Base-by-base conservation (phyloP, 2,888 invertebrate species). In the Automeris io region DNA sequence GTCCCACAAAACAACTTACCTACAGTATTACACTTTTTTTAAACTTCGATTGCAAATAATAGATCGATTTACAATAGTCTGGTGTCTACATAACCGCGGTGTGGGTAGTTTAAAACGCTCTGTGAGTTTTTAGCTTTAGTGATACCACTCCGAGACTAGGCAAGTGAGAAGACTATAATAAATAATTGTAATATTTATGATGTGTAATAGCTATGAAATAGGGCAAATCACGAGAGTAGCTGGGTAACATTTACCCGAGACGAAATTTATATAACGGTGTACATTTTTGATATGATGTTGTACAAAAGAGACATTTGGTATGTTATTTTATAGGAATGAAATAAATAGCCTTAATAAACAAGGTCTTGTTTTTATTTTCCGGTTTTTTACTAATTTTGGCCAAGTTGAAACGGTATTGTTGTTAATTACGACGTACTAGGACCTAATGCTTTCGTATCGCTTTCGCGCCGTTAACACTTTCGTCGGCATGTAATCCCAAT, bases 281-380 rank as follows among this genome's bases (percentile, higher is more conserved):
- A 87, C 82, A 87, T 87, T 87, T 87, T 87, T 87, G 86, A 87
- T 87, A 87, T 86, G 79, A 86, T 78, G 79, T 87, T 87, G 87
- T 87, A 87, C 87, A 87, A 87, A 87, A 82, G 86, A 87, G 80
- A 87, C 82, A 82, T 87, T 87, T 87, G 85, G 87, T 87, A 87
- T 87, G 87, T 86, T 87, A 87, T 87, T 87, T 87, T 87, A 87
- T 86, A 87, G 87, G 87, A 87, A 87, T 85, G 83, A 87, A 87
- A 87, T 87, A 87, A 87, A 87, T 87, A 87, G 87, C 78, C 75
- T 86, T 87, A 87, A 87, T 83, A 77, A 81, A 79, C 47, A 52
- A 44, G 43, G 44, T 46, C 65, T 63, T 66, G 63, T 63, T 64
- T 52, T 40, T 39, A 39, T 26, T 4, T n/a, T 5, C 18, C 16